A percentile compares a stretch with the other conserved stretches of the same genome.
phyloP scores from a whole-genome alignment of 2,113 vertebrate genomes.

The zebrafish (Danio rerio) region DNA sequence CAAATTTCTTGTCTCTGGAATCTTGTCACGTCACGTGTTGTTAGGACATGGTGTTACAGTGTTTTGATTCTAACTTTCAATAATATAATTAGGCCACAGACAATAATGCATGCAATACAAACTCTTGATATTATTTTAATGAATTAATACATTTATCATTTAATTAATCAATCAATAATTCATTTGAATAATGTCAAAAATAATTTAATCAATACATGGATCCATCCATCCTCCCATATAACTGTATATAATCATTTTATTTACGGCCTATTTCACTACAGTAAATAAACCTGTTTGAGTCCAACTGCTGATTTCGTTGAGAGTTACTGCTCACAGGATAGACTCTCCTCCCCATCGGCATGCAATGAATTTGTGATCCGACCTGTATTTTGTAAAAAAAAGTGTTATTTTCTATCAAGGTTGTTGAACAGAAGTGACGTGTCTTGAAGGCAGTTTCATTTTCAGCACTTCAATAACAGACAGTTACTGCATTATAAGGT shows the following conservation, averaged over 20 bases:
- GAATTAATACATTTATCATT: too few relatives aligned
- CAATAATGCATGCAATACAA: too few relatives aligned
- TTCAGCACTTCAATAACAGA: background rate
- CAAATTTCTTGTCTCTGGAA: too few relatives aligned
- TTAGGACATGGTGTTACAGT: too few relatives aligned
- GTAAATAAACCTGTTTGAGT: constrained; percentile 42
- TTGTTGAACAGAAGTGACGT: background rate
- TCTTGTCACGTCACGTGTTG: too few relatives aligned
- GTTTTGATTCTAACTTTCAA: too few relatives aligned
- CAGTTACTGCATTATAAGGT: background rate
- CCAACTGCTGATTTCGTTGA: constrained; percentile 32
- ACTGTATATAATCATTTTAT: constrained; percentile 7
- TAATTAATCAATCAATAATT: too few relatives aligned
- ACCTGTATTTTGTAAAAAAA: constrained; percentile 39
- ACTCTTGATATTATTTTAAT: too few relatives aligned
- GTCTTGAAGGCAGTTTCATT: background rate
- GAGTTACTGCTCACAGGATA: constrained; percentile 37
- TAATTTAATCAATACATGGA: too few relatives aligned
- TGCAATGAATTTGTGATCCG: background rate
- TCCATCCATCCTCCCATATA: too few relatives aligned
- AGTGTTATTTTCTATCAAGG: background rate
- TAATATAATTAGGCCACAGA: too few relatives aligned
- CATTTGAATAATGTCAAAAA: too few relatives aligned
- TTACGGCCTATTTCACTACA: background rate
- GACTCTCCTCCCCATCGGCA: constrained; percentile 27